Evolutionary conservation across 1,140 invertebrate species (phyloP).

Genomic region (Drosophila nigromelanica): DNA sequence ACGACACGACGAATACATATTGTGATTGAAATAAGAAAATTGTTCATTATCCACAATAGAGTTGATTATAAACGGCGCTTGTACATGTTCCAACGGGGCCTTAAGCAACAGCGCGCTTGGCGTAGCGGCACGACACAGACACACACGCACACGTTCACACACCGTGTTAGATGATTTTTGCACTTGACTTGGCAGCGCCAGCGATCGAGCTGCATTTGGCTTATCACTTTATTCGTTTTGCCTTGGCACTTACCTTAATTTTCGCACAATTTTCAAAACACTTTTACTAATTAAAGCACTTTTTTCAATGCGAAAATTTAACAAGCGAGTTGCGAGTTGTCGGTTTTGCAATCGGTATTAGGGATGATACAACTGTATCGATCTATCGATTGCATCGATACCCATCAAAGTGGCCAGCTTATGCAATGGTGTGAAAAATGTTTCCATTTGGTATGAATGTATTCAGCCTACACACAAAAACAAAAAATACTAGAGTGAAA

Average conservation of each 20-base stretch:
- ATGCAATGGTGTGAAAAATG: background rate
- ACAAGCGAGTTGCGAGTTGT: slow-evolving; percentile 52
- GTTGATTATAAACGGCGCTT: slow-evolving; percentile 8
- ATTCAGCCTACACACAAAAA: background rate
- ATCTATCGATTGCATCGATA: slow-evolving; percentile 26
- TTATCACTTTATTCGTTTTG: slow-evolving; percentile 19
- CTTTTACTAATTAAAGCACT: slow-evolving; percentile 59
- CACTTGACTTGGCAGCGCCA: slow-evolving; percentile 29
- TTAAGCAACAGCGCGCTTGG: slow-evolving; percentile 53
- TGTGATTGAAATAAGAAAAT: background rate
- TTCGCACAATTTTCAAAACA: slow-evolving; percentile 56
- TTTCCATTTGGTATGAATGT: slow-evolving; percentile 16
- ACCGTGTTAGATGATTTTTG: slow-evolving; percentile 51
- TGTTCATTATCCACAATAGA: slow-evolving; percentile 3
- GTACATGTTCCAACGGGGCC: slow-evolving; percentile 43
- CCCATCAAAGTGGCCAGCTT: slow-evolving; percentile 6
- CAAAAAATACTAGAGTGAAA: background rate
- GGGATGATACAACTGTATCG: slow-evolving; percentile 34
- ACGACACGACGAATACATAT: background rate
- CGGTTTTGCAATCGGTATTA: slow-evolving; percentile 52
- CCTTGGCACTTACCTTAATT: slow-evolving; percentile 49
- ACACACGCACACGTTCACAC: slow-evolving; percentile 34
- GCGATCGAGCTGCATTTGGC: slow-evolving; percentile 15
- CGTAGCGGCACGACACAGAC: slow-evolving; percentile 52
- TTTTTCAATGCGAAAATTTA: slow-evolving; percentile 56